Conservation (phyloP, 2,797 vertebrate genomes). For the Anguilla megastoma region DNA sequence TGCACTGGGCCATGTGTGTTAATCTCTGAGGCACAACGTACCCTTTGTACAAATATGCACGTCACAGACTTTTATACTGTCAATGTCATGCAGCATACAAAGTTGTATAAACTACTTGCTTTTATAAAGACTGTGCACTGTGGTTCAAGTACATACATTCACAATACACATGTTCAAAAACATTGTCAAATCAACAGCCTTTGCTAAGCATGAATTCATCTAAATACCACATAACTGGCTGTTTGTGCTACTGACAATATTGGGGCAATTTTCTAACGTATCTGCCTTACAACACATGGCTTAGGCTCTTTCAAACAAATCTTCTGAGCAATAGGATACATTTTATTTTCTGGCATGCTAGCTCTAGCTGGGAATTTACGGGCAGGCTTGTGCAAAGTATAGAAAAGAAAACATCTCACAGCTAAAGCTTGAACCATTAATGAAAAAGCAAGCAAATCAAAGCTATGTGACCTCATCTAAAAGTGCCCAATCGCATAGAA, state of each 20-base stretch:
- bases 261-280: background rate
- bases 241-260: background rate
- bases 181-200: background rate
- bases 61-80: background rate
- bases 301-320: background rate
- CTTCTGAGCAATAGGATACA: background rate
- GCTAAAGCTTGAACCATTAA: background rate
- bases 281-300: background rate
- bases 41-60: background rate
- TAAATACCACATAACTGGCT: background rate
- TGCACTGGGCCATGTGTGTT: background rate
- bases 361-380: background rate
- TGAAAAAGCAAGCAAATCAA: background rate
- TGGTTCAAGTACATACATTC: conserved; percentile 1
- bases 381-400: background rate
- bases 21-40: background rate
- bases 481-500: background rate
- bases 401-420: background rate
- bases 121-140: background rate
- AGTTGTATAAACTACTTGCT: background rate
- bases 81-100: conserved; percentile 5
- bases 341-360: background rate
- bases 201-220: background rate
- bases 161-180: background rate
- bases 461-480: background rate